phyloP scores from a whole-genome alignment of 2,797 vertebrate species.

The Pipistrellus pipistrellus region DNA sequence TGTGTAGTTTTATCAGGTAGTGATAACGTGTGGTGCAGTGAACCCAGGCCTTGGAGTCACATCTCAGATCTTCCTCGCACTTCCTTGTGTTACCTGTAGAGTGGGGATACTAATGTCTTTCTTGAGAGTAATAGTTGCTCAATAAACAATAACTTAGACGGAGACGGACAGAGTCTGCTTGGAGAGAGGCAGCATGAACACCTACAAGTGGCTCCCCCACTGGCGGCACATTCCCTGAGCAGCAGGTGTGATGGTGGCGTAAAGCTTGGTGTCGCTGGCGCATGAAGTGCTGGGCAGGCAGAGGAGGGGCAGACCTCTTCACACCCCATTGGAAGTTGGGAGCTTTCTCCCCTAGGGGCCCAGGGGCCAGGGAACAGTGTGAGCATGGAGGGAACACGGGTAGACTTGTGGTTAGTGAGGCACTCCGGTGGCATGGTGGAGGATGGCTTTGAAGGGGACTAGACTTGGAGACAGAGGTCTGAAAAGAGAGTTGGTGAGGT shows the following conservation, averaged over 20 bases:
- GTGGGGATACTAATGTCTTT: accelerated
- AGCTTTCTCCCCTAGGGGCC: not conserved
- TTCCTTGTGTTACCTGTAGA: accelerated
- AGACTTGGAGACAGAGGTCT: not conserved
- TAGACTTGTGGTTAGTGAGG: not conserved
- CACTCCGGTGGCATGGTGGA: not conserved
- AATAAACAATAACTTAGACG: accelerated
- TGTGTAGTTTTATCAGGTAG: not conserved
- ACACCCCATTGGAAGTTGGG: accelerated
- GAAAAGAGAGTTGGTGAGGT: not conserved
- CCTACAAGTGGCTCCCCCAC: too few species aligned
- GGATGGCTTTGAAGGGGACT: not conserved
- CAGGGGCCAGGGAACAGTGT: accelerated
- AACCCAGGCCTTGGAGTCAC: not conserved
- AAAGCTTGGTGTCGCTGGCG: not conserved
- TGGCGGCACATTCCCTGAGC: not conserved
- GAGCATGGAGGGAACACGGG: not conserved
- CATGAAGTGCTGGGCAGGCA: not conserved
- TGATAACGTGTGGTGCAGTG: accelerated
- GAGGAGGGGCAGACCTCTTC: not conserved
- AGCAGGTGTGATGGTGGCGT: accelerated
- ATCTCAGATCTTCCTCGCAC: not conserved
- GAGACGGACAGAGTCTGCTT: not conserved
- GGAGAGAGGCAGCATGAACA: accelerated
- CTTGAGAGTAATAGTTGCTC: not conserved